phyloP scores from a whole-genome alignment of 2,888 invertebrate genomes.

The Augochlorella aurata region DNA sequence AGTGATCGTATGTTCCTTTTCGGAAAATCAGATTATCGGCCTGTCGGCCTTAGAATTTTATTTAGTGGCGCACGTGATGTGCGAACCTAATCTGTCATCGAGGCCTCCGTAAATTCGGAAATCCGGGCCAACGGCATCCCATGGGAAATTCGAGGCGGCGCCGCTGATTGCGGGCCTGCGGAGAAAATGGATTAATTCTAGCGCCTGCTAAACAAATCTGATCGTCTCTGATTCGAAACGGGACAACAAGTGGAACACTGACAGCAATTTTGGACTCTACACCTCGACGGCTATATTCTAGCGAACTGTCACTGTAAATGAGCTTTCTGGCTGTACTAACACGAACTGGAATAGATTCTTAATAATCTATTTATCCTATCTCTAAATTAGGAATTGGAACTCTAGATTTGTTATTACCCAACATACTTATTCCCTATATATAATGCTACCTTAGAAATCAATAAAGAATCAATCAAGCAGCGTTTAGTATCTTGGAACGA shows the following conservation, averaged over 20 bases:
- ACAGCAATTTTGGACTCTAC: neutral
- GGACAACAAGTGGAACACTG: neutral
- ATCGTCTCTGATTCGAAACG: neutral
- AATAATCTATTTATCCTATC: no score
- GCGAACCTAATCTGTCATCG: constrained; percentile 42
- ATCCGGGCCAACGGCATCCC: constrained; percentile 30
- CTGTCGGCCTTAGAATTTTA: constrained; percentile 23
- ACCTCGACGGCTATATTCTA: neutral
- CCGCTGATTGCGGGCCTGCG: constrained; percentile 38
- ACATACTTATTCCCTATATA: no score
- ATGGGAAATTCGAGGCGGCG: constrained; percentile 25
- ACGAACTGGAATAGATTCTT: no score
- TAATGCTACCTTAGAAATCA: no score
- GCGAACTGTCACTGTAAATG: no score
- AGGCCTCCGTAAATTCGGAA: constrained; percentile 29
- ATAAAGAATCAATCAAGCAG: no score
- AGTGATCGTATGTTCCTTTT: neutral
- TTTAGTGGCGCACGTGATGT: constrained; percentile 26
- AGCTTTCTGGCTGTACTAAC: no score
- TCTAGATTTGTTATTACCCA: no score
- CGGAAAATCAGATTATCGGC: neutral
- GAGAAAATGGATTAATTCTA: constrained; percentile 41
- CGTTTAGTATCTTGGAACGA: no score
- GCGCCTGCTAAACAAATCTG: neutral
- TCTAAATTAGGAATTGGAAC: no score